Percentiles rank a stretch among this genome's conserved stretches.
phyloP scores from a whole-genome alignment of 2,797 vertebrate species.

The Argyrosomus regius region DNA sequence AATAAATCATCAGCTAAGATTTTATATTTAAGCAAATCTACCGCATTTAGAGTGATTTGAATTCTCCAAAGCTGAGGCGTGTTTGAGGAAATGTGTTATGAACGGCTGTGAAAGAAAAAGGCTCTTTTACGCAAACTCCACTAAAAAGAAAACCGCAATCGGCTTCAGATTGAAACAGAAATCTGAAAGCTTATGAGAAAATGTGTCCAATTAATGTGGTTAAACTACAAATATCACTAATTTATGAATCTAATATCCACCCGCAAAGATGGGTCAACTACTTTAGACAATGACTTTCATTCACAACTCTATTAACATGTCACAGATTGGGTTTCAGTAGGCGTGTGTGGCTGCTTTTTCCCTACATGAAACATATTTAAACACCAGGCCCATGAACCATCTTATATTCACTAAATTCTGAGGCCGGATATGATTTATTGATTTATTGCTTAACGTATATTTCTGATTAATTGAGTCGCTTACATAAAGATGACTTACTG shows the following conservation, averaged over 20 bases:
- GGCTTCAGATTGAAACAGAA: constrained; percentile 40
- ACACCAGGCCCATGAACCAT: constrained; percentile 56
- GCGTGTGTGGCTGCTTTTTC: constrained; percentile 65
- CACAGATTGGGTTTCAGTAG: constrained; percentile 56
- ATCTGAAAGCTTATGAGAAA: constrained; percentile 16
- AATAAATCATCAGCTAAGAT: background rate
- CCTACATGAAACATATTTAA: constrained; percentile 44
- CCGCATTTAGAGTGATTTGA: background rate
- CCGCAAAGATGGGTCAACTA: constrained; percentile 44
- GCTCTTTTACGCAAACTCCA: constrained; percentile 50
- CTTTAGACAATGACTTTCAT: constrained; percentile 73
- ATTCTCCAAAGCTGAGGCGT: constrained; percentile 15
- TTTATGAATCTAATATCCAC: constrained; percentile 44
- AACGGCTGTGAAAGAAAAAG: constrained; percentile 16
- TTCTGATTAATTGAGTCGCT: constrained; percentile 46
- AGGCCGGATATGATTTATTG: constrained; percentile 53
- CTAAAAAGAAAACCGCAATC: constrained; percentile 29
- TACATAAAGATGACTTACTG: constrained; percentile 12
- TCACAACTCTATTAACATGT: constrained; percentile 67
- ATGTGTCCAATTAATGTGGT: constrained; percentile 24
- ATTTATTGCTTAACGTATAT: constrained; percentile 39
- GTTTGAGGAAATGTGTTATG: constrained; percentile 48
- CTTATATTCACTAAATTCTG: constrained; percentile 39
- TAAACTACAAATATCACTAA: constrained; percentile 31
- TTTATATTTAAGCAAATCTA: background rate